These are phyloP conservation scores for Leuctra nigra DNA, from an alignment of 2,888 invertebrate species.

Conservation along the genomic window DNA sequence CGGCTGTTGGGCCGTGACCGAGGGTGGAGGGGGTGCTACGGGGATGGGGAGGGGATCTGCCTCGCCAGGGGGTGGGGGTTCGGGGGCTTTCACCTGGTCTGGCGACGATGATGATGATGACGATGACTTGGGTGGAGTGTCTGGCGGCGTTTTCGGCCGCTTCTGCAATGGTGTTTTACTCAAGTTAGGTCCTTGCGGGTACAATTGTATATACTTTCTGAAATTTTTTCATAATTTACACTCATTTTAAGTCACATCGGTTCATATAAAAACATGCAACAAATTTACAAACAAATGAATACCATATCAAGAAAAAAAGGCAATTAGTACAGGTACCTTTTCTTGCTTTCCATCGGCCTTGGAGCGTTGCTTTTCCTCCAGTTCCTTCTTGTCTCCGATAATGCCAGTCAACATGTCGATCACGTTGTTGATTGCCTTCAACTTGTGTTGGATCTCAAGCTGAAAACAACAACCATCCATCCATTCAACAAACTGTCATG, in stretches of 20 bases:
- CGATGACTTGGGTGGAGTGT: slow-evolving; percentile 23
- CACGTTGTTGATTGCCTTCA: slow-evolving; percentile 78
- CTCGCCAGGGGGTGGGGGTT: slow-evolving; percentile 14
- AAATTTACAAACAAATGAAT: too few species aligned
- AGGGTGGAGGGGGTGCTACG: not conserved
- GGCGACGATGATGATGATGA: slow-evolving; percentile 20
- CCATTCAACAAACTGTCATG: too few species aligned
- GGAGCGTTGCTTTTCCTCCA: slow-evolving; percentile 25
- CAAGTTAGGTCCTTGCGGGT: too few species aligned
- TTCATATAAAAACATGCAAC: too few species aligned
- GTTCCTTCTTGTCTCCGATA: slow-evolving; percentile 58
- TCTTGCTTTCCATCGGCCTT: slow-evolving; percentile 31
- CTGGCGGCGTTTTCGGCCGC: slow-evolving; percentile 22
- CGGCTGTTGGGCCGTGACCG: not conserved
- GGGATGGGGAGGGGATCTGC: slow-evolving; percentile 1
- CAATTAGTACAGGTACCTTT: slow-evolving; percentile 25
- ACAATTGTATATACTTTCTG: too few species aligned
- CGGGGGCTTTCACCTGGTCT: not conserved
- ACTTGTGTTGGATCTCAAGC: slow-evolving; percentile 70
- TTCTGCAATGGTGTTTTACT: too few species aligned
- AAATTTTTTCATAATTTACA: too few species aligned
- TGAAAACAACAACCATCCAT: slow-evolving; percentile 42
- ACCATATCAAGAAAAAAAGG: too few species aligned
- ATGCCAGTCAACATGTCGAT: slow-evolving; percentile 83
- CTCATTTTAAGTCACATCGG: too few species aligned